Evolutionary conservation across 1,140 invertebrate genomes (phyloP), one percentile per base, ranked within the genome.

Genomic region (Drosophila ananassae): DNA sequence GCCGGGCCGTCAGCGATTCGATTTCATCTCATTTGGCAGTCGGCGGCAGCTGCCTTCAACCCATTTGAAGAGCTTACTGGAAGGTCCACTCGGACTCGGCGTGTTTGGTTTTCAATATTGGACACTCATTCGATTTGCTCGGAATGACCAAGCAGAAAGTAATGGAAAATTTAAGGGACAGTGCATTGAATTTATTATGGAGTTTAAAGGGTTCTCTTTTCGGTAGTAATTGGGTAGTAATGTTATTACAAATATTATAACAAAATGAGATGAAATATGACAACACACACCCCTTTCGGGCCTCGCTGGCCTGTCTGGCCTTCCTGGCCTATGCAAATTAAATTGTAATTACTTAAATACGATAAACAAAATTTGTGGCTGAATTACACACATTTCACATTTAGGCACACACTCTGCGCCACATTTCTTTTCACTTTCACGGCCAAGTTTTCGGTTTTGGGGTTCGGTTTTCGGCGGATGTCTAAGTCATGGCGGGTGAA

Each of bases 321-420:
- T 60, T 9, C 1, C 9, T 12, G 10, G 34, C 22, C 8, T 54
- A 46, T 30, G 53, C 50, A 79, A 66, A 77, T 74, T 66, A 72
- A 62, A 44, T 60, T 64, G 78, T 68, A 76, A 87, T 85, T 85
- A 87, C 79, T 78, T 75, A 78, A 82, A 85, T 82, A 71, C 68
- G 64, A 32, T 55, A 69, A 81, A 75, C 55, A 78, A 75, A 66
- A 68, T 81, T 81, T 72, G 10, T 37, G 34, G 34, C 54, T 69
- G 62, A 80, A 74, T 87, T 81, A 78, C 60, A 77, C 60, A 77
- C 60, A 85, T 83, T 83, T 83, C 62, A 77, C 63, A 57, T 77
- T 77, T 71, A 57, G 64, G 51, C 51, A 73, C 76, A 62, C 47
- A 73, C 58, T 57, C 44, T 37, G 73, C 34, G 58, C 59, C 54